Evolutionary conservation across 2,113 vertebrate genomes (phyloP), one percentile per base, ranked within the genome.

Genomic region (Pterocles orientalis): DNA sequence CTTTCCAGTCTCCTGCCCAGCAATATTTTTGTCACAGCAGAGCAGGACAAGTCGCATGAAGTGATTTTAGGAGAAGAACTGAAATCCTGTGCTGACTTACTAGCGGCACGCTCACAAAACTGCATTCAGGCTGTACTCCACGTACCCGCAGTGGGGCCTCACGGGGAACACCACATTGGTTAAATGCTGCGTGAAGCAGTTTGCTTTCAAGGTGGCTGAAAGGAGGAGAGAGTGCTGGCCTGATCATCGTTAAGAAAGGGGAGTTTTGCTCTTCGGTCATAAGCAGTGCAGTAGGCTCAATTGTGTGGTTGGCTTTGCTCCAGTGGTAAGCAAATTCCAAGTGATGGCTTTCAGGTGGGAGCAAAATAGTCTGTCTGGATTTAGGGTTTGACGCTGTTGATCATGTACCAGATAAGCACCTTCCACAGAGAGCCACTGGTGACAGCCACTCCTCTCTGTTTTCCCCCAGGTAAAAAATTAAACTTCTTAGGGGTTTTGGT

Each of bases 141-240:
- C 4, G 41, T 25, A 58, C 61, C 57, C 70, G 28, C 0, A 0
- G 19, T 34, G 39, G 19, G 43, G 29, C 51, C 29, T 60, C 60
- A 6, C 0, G 1, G 11, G 56, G 39, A 72, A 6, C 23, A 7
- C 24, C 1, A 0, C 31, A 6, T 2, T 36, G n/a, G 45, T 54
- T 82, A 86, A 72, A 77, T 29, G 31, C 31, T 29, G 17, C 18
- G 50, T 75, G 65, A 43, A 66, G 43, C 6, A 3, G 10, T n/a
- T 90, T 54, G 41, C 50, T 78, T 73, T 47, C 64, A 86, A 47
- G 28, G 64, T 9, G 39, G 28, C 33, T 77, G 66, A 53, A 76
- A 75, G 66, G 6, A 78, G 21, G 43, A 66, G 43, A 78, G 19
- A 54, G 31, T 0, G 0, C 48, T 61, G 41, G 24, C 31, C 60